Conservation (phyloP, 2,113 vertebrate genomes). For the Chionodraco myersi region DNA sequence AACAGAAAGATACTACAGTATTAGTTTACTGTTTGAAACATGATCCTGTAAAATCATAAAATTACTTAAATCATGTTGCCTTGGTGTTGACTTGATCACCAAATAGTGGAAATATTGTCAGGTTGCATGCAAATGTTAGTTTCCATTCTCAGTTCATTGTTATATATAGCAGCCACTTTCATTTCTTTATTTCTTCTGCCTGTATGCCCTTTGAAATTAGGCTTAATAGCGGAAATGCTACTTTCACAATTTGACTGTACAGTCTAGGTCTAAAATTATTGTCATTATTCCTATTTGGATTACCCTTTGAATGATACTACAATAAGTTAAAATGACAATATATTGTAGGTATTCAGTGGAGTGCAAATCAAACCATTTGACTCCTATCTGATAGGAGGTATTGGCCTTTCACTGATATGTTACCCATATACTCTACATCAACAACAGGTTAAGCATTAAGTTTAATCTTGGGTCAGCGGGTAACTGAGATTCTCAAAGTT, state of each 20-base stretch:
- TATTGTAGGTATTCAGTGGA: not conserved
- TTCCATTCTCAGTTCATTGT: not conserved
- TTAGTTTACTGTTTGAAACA: not conserved
- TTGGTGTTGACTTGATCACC: too few species aligned
- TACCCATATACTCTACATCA: too few species aligned
- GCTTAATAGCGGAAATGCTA: not conserved
- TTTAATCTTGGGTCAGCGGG: not conserved
- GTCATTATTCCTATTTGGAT: not conserved
- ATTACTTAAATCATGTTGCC: not conserved
- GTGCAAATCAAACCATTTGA: not conserved
- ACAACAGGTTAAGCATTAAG: conserved; percentile 3
- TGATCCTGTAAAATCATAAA: not conserved
- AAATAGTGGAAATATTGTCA: not conserved
- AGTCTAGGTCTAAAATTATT: not conserved
- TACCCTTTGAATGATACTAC: not conserved
- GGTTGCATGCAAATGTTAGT: not conserved
- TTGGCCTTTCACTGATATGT: too few species aligned
- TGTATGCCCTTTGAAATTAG: not conserved
- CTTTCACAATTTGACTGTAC: conserved; percentile 1
- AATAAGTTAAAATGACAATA: not conserved
- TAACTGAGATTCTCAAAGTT: not conserved
- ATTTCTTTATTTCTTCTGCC: conserved; percentile 5
- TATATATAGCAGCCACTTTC: not conserved
- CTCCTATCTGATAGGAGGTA: not conserved
- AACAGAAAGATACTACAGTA: not conserved